Evolutionary conservation across 2,888 invertebrate species (phyloP).

Genomic region (Phyllotreta cruciferae): DNA sequence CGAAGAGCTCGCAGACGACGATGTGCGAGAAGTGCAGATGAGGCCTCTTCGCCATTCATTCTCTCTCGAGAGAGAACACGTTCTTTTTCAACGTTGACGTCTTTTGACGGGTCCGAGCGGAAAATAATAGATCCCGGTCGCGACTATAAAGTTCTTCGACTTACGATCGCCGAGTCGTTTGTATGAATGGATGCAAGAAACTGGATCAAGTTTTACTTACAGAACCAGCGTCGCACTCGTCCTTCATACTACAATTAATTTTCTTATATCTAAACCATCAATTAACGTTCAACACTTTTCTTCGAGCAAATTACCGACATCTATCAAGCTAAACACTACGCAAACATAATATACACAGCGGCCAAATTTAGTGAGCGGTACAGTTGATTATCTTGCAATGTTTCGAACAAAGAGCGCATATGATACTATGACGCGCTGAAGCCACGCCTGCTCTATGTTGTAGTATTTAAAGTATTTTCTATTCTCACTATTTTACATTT

Average conservation of each 20-base stretch:
- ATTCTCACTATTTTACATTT: too few species aligned
- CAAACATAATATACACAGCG: too few species aligned
- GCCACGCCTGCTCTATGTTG: too few species aligned
- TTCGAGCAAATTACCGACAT: not conserved
- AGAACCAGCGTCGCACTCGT: constrained; percentile 9
- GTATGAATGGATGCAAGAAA: constrained; percentile 33
- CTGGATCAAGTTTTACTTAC: constrained; percentile 25
- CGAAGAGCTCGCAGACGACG: not conserved
- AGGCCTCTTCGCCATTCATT: constrained; percentile 22
- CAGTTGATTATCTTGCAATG: too few species aligned
- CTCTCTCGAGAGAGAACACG: constrained; percentile 26
- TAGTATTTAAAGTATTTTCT: too few species aligned
- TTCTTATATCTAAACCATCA: not conserved
- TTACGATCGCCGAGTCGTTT: constrained; percentile 19
- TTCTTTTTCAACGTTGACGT: constrained; percentile 36
- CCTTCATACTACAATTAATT: constrained; percentile 1
- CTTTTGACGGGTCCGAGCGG: constrained; percentile 29
- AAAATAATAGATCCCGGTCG: constrained; percentile 35
- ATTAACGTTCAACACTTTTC: not conserved
- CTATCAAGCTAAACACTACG: too few species aligned
- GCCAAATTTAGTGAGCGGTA: too few species aligned
- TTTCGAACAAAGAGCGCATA: too few species aligned
- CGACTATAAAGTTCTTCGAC: constrained; percentile 23
- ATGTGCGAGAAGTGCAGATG: constrained; percentile 22
- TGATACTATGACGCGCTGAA: too few species aligned